Base-by-base conservation (phyloP, 2,797 vertebrate species). In the Sandelia bainsii region DNA sequence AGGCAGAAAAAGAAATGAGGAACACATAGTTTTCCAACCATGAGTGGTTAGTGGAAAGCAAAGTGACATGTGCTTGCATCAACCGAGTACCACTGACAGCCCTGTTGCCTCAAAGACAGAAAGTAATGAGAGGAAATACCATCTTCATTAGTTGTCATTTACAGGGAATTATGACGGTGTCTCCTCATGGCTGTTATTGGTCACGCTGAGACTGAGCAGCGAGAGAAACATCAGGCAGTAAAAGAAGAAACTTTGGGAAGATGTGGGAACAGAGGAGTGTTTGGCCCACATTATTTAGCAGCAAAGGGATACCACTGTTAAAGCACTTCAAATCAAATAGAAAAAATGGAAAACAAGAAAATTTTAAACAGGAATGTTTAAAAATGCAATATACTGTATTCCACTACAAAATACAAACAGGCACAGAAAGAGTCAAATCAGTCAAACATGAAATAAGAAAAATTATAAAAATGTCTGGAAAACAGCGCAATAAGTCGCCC, bases 101-200 rank as follows among this genome's bases (percentile, higher is more conserved):
- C 75, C 62, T 37, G 25, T 67, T 40, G 65, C 51, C 69, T 66
- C 62, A 78, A 72, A 84, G 73, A 85, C 69, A 79, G 60, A 79
- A 58, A 80, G 80, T 75, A 87, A 87, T 74, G 70, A 84, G 77
- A 67, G 75, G 70, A 80, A 78, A 84, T 75, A 83, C 60, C 75
- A 79, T 88, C 84, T 87, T 91, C 86, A 93, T 94, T 93, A 94
- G 84, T 58, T 81, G 90, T 89, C 86, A 92, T 92, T 93, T 91
- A 86, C 67, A 83, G 80, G 83, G 83, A 89, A 91, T 92, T 91
- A 93, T 27, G 19, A 49, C 42, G 19, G 57, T 56, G 68, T 48
- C 51, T 88, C 90, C 90, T 89, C 65, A 1, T 77, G 91, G 89
- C 89, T 77, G 67, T 42, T 72, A 80, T 90, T 85, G 89, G 90